Percentiles rank a stretch among this genome's conserved stretches.
Evolutionary conservation across 2,797 vertebrate species (phyloP).

Genomic region (Phalloptychus januarius): DNA sequence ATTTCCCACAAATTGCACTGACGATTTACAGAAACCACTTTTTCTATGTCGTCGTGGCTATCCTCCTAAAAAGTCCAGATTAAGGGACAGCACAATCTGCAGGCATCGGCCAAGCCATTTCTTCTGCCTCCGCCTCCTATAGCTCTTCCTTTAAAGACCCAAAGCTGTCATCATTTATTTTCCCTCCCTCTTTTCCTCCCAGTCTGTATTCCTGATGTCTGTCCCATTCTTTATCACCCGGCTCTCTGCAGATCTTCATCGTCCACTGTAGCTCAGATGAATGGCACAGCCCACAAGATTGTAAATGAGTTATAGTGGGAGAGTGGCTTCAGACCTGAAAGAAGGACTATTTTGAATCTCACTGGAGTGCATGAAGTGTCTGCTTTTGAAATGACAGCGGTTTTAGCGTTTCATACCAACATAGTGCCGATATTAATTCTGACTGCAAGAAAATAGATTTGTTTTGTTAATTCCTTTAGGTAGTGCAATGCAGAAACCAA

Average conservation of each 20-base stretch:
- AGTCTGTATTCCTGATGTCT: slow-evolving; percentile 25
- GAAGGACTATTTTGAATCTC: slow-evolving; percentile 31
- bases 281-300: slow-evolving; percentile 43
- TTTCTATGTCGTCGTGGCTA: slow-evolving; percentile 19
- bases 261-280: slow-evolving; percentile 46
- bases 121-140: slow-evolving; percentile 31
- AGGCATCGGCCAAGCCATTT: slow-evolving; percentile 42
- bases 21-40: slow-evolving; percentile 12
- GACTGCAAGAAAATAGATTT: slow-evolving; percentile 2
- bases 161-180: slow-evolving; percentile 45
- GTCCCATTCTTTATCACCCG: slow-evolving; percentile 38
- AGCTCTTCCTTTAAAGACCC: slow-evolving; percentile 42
- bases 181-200: neutral
- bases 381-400: slow-evolving; percentile 24
- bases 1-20: slow-evolving; percentile 16
- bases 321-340: slow-evolving; percentile 18
- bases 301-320: slow-evolving; percentile 46
- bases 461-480: neutral
- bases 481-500: neutral
- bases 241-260: slow-evolving; percentile 40
- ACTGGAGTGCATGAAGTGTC: neutral
- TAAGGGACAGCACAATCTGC: slow-evolving; percentile 43
- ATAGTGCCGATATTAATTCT: slow-evolving; percentile 23
- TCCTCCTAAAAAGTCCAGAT: slow-evolving; percentile 51
- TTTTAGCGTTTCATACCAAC: slow-evolving; percentile 8